Conservation (phyloP, 2,888 invertebrate species). For the Pheosia gnoma region DNA sequence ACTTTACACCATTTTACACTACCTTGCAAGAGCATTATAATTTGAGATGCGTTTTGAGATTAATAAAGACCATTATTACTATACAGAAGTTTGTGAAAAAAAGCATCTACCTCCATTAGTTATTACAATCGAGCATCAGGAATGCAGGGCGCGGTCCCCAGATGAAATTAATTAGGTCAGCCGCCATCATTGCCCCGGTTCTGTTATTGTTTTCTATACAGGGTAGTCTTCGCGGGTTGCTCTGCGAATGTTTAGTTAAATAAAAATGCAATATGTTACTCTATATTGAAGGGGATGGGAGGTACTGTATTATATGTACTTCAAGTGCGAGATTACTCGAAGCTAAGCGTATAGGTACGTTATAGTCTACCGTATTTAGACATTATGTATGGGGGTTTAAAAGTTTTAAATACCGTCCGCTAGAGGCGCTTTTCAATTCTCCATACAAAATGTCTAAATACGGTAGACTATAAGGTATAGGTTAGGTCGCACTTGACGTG, state of each 20-base stretch:
- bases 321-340: no score
- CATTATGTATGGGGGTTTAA: no score
- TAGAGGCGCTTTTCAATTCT: no score
- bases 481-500: no score
- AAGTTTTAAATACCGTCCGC: no score
- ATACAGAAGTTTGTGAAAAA: conserved; percentile 12
- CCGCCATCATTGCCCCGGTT: conserved; percentile 27
- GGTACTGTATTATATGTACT: no score
- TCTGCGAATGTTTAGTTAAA: conserved; percentile 13
- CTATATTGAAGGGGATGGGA: background rate
- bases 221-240: conserved; percentile 1
- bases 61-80: background rate
- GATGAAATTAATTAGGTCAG: conserved; percentile 37
- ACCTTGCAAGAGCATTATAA: no score
- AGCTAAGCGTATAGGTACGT: no score
- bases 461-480: no score
- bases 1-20: no score
- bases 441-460: no score
- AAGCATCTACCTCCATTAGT: conserved; percentile 20
- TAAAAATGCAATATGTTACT: conserved; percentile 30
- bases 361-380: no score
- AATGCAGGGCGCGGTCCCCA: conserved; percentile 19
- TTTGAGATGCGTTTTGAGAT: background rate
- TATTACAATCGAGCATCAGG: conserved; percentile 26
- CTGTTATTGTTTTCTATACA: conserved; percentile 33